phyloP scores from a whole-genome alignment of 1,140 invertebrate species.

The Meloidogyne chitwoodi region DNA sequence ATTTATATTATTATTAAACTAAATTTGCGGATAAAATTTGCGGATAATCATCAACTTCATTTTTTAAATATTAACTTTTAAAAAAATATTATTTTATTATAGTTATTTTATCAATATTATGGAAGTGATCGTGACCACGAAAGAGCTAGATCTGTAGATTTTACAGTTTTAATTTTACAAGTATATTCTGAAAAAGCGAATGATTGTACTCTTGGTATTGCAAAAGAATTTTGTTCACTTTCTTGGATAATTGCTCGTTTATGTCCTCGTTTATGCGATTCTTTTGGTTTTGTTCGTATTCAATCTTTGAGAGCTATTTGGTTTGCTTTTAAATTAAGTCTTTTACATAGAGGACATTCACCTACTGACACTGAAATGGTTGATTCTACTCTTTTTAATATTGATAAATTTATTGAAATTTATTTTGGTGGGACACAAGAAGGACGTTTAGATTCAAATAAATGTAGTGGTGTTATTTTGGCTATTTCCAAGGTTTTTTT shows the following conservation, averaged over 20 bases:
- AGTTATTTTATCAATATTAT: constrained; percentile 54
- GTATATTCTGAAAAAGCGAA: constrained; percentile 50
- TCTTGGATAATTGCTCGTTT: constrained; percentile 49
- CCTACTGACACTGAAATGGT: constrained; percentile 49
- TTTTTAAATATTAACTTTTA: not conserved
- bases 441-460: constrained; percentile 45
- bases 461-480: constrained; percentile 32
- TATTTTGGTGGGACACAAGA: constrained; percentile 45
- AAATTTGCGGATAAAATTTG: too few species aligned
- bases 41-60: too few species aligned
- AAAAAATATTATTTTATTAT: not conserved
- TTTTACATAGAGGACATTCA: constrained; percentile 52
- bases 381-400: constrained; percentile 42
- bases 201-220: constrained; percentile 49
- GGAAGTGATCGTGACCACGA: constrained; percentile 51
- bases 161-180: constrained; percentile 49
- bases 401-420: constrained; percentile 35
- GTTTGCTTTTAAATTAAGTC: constrained; percentile 43
- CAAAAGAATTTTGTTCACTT: constrained; percentile 56
- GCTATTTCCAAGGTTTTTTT: constrained; percentile 44
- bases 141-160: constrained; percentile 48
- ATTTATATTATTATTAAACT: too few species aligned
- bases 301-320: constrained; percentile 44
- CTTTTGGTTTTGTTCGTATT: constrained; percentile 48
- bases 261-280: constrained; percentile 55